These are phyloP conservation scores for Allygus modestus DNA, from an alignment of 2,888 invertebrate genomes.

Conservation along the genomic window DNA sequence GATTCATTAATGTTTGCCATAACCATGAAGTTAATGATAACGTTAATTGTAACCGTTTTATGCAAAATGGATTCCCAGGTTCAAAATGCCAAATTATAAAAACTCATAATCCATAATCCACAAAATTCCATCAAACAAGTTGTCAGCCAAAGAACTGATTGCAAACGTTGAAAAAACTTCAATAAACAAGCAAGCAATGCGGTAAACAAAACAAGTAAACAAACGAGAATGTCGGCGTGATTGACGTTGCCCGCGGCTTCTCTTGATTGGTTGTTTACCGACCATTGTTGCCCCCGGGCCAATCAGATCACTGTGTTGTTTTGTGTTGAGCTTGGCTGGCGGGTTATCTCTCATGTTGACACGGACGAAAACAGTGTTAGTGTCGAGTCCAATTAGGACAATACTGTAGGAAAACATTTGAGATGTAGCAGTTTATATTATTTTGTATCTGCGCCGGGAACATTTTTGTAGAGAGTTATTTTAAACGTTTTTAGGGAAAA, in stretches of 20 bases:
- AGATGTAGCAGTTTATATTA: too few species aligned
- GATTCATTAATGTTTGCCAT: too few species aligned
- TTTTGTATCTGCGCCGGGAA: too few species aligned
- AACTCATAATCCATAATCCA: too few species aligned
- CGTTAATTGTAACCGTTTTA: too few species aligned
- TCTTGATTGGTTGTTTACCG: constrained; percentile 38
- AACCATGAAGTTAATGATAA: too few species aligned
- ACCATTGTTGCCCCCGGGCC: constrained; percentile 25
- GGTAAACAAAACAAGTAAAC: constrained; percentile 20
- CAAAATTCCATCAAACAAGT: not conserved
- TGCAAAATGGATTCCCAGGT: too few species aligned
- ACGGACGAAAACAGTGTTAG: not conserved
- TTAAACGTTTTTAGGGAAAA: too few species aligned
- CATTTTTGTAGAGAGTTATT: too few species aligned
- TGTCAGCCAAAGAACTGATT: not conserved
- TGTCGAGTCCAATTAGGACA: too few species aligned
- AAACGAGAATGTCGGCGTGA: constrained; percentile 10
- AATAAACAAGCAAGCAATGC: constrained; percentile 18
- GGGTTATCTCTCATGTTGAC: not conserved
- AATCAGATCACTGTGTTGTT: not conserved
- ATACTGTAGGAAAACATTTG: too few species aligned
- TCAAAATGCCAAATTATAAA: too few species aligned
- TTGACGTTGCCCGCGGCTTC: constrained; percentile 4
- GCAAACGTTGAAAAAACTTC: not conserved
- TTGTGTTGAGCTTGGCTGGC: not conserved